Conservation (phyloP, 2,888 invertebrate species). For the Emmelina monodactyla region DNA sequence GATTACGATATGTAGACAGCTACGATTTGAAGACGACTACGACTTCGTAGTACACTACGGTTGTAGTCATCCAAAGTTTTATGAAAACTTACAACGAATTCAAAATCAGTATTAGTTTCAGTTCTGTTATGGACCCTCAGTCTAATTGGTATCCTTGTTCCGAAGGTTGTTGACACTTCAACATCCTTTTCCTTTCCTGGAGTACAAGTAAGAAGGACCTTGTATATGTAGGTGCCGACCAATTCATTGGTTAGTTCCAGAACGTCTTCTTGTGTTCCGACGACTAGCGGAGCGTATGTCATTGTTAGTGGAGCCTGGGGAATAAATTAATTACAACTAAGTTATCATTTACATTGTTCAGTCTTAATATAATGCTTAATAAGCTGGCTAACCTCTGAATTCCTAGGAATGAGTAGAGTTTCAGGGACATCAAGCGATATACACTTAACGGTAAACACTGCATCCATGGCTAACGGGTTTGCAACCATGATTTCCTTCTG, state of each 20-base stretch:
- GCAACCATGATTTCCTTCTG: constrained; percentile 33
- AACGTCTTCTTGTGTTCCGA: constrained; percentile 33
- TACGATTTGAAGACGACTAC: too few species aligned
- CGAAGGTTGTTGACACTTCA: constrained; percentile 34
- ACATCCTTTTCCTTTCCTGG: constrained; percentile 46
- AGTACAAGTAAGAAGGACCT: constrained; percentile 36
- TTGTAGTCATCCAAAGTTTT: neutral
- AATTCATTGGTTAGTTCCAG: constrained; percentile 37
- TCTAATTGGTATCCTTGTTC: constrained; percentile 34
- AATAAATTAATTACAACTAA: neutral
- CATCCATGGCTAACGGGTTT: constrained; percentile 35
- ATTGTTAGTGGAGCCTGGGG: constrained; percentile 34
- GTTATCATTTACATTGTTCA: neutral
- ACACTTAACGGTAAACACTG: constrained; percentile 28
- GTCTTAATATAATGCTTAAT: neutral
- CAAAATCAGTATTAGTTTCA: constrained; percentile 31
- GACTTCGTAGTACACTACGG: too few species aligned
- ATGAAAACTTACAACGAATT: constrained; percentile 24
- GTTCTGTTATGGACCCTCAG: constrained; percentile 44
- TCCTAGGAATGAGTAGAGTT: constrained; percentile 27
- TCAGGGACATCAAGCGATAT: constrained; percentile 31
- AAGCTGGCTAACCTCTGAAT: constrained; percentile 33
- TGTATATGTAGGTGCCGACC: constrained; percentile 39
- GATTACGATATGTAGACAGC: too few species aligned
- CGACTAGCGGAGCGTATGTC: constrained; percentile 46